Percentiles rank a stretch among this genome's conserved stretches.
Evolutionary conservation across 2,888 invertebrate species (phyloP).

Genomic region (Parnassius mnemosyne): DNA sequence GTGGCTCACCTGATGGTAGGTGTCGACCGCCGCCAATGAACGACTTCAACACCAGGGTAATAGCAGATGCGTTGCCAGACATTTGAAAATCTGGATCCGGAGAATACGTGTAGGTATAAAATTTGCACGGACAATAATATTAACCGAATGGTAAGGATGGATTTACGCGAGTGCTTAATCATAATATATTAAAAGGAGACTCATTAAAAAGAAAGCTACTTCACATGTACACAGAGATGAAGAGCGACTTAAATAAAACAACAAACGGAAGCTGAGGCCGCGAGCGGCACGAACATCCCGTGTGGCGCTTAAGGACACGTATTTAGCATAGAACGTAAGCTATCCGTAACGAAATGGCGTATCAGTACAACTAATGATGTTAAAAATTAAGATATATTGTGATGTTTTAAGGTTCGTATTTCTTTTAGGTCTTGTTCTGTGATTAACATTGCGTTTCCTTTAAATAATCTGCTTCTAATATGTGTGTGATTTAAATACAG

Average conservation of each 20-base stretch:
- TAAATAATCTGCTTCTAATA: not conserved
- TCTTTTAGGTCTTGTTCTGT: not conserved
- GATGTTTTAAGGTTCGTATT: not conserved
- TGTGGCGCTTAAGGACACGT: conserved; percentile 8
- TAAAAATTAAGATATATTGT: not conserved
- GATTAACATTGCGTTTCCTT: not conserved
- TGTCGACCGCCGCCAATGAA: too few species aligned
- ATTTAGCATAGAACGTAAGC: not conserved
- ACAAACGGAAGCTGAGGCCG: conserved; percentile 11
- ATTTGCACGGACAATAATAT: too few species aligned
- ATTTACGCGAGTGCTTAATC: too few species aligned
- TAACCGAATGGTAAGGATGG: too few species aligned
- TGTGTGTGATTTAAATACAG: not conserved
- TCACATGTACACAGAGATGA: not conserved
- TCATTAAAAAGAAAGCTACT: too few species aligned
- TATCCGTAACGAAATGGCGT: not conserved
- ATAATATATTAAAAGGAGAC: too few species aligned
- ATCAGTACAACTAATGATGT: not conserved
- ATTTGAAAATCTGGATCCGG: too few species aligned
- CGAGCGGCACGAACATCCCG: conserved; percentile 6
- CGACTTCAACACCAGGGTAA: too few species aligned
- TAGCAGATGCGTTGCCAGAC: too few species aligned
- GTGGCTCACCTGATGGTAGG: too few species aligned
- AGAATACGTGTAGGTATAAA: too few species aligned
- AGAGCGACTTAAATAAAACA: conserved; percentile 5